These are phyloP conservation scores for Gymnoscopelus microlampas DNA, from an alignment of 2,797 vertebrate genomes.

Conservation along the genomic window DNA sequence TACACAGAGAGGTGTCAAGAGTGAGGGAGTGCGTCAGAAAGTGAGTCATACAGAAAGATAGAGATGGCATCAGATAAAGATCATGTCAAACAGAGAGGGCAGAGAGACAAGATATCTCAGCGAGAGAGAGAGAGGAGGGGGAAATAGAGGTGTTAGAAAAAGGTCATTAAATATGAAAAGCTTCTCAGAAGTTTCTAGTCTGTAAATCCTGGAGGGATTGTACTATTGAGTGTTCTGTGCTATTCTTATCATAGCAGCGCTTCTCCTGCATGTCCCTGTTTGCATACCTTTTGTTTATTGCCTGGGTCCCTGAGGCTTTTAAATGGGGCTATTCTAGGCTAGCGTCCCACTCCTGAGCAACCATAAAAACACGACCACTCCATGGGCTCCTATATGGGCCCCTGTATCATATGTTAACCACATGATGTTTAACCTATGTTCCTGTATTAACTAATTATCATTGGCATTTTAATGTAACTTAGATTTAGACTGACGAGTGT, in stretches of 20 bases:
- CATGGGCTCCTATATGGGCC: background rate
- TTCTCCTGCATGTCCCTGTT: background rate
- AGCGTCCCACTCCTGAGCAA: background rate
- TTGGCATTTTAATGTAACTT: too few species aligned
- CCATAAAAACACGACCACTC: background rate
- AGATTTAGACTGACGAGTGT: too few species aligned
- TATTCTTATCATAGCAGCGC: background rate
- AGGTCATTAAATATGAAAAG: background rate
- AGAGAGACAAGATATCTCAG: background rate
- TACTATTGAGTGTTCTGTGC: too few species aligned
- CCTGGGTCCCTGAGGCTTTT: background rate
- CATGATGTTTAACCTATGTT: too few species aligned
- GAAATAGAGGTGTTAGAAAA: background rate
- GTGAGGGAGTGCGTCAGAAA: too few species aligned
- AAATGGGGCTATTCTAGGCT: background rate
- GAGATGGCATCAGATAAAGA: too few species aligned
- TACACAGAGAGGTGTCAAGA: too few species aligned
- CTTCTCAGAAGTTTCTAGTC: conserved; percentile 1
- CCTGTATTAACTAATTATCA: too few species aligned
- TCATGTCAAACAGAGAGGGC: too few species aligned
- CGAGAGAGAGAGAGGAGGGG: background rate
- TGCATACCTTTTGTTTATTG: background rate
- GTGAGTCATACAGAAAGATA: too few species aligned
- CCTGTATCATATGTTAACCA: too few species aligned
- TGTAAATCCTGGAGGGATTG: background rate